phyloP scores from a whole-genome alignment of 1,140 invertebrate genomes.

The Zaprionus gabonicus region DNA sequence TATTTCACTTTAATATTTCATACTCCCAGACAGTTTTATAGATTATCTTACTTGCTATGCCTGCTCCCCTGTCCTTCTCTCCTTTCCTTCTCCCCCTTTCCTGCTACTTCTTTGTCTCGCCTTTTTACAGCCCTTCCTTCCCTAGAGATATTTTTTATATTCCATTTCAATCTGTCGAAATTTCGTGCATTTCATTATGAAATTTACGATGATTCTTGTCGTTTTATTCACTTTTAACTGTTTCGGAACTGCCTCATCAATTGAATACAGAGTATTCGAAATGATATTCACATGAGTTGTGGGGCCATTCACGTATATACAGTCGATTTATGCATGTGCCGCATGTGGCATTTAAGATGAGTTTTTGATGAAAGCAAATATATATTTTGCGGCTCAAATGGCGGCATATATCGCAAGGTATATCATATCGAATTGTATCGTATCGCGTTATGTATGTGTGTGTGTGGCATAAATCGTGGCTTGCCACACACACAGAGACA shows the following conservation, averaged over 20 bases:
- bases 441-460: too few species aligned
- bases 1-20: neutral
- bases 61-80: too few species aligned
- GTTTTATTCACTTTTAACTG: constrained; percentile 35
- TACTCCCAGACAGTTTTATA: neutral
- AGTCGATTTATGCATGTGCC: constrained; percentile 52
- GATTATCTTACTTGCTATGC: neutral
- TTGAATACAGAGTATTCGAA: constrained; percentile 40
- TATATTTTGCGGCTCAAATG: constrained; percentile 53
- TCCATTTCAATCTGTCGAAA: constrained; percentile 13
- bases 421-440: neutral
- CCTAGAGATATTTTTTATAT: neutral
- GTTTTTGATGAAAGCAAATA: constrained; percentile 68
- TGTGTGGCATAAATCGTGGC: constrained; percentile 45
- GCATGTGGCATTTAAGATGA: constrained; percentile 79
- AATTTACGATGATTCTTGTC: constrained; percentile 39
- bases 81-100: neutral
- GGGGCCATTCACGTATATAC: neutral
- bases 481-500: constrained; percentile 28
- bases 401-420: constrained; percentile 31
- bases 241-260: constrained; percentile 47
- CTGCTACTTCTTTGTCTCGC: neutral
- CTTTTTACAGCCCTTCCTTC: neutral
- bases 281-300: neutral
- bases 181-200: constrained; percentile 34